A percentile compares a stretch with the other conserved stretches of the same genome.
Conservation (phyloP, 1,140 invertebrate genomes). For the Oreohelix idahoensis region DNA sequence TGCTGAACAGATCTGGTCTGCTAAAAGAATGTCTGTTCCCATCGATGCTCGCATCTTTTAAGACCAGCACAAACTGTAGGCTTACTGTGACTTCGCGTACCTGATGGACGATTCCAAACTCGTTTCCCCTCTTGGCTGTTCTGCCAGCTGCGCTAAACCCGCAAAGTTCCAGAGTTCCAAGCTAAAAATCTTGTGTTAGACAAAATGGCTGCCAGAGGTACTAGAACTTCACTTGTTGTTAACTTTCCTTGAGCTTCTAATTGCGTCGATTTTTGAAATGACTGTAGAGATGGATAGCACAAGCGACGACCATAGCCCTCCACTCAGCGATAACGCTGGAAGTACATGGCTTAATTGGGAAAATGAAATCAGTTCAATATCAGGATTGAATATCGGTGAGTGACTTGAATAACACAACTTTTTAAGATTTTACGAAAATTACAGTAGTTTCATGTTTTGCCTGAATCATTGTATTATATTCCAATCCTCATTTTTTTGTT, state of each 20-base stretch:
- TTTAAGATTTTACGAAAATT: too few species aligned
- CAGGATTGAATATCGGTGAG: constrained; percentile 35
- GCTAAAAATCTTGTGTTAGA: background rate
- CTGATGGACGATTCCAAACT: background rate
- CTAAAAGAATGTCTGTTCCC: too few species aligned
- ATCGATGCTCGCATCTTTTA: too few species aligned
- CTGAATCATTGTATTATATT: too few species aligned
- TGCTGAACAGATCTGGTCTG: too few species aligned
- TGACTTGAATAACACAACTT: too few species aligned
- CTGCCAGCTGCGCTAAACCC: background rate
- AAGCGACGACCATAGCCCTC: constrained; percentile 48
- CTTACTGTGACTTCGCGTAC: too few species aligned
- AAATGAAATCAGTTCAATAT: constrained; percentile 50
- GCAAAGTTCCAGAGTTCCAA: background rate
- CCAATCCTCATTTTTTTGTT: too few species aligned
- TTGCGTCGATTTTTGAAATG: constrained; percentile 20
- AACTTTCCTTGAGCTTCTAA: background rate
- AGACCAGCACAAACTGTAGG: too few species aligned
- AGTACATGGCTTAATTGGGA: constrained; percentile 50
- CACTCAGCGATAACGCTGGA: constrained; percentile 46
- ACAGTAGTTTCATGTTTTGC: too few species aligned
- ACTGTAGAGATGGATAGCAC: constrained; percentile 46
- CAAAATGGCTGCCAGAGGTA: constrained; percentile 4
- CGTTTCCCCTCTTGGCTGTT: background rate
- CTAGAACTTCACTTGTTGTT: background rate